These are phyloP conservation scores for Oncorhynchus clarkii DNA, from an alignment of 2,113 vertebrate species.

Conservation along the genomic window DNA sequence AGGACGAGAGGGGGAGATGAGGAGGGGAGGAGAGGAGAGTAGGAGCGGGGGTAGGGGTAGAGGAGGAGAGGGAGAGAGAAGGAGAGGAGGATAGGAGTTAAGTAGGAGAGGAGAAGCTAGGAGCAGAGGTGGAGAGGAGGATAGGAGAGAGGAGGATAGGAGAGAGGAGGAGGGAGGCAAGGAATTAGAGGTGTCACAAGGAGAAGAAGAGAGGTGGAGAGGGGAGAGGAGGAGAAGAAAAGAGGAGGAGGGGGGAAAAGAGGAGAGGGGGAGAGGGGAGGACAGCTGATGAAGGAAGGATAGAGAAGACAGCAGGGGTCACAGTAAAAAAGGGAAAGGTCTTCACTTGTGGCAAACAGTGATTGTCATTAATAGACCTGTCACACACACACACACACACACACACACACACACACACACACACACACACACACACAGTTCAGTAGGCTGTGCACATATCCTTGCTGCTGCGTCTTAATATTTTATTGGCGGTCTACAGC, in stretches of 20 bases:
- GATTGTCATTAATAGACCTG: conserved; percentile 57
- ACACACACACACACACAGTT: conserved; percentile 6
- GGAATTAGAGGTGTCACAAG: too few species aligned
- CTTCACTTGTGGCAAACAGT: conserved; percentile 19
- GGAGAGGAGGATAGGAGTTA: too few species aligned
- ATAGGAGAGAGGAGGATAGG: too few species aligned
- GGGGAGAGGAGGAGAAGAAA: neutral
- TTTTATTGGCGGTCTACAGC: conserved; percentile 57
- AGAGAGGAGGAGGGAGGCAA: too few species aligned
- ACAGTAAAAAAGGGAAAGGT: conserved; percentile 55
- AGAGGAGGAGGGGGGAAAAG: neutral
- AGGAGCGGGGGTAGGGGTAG: too few species aligned
- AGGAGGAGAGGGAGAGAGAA: too few species aligned
- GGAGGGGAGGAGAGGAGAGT: too few species aligned
- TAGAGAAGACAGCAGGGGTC: conserved; percentile 2
- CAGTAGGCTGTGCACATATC: conserved; percentile 31
- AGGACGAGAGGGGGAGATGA: too few species aligned
- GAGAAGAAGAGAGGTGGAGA: neutral
- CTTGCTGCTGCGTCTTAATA: conserved; percentile 18
- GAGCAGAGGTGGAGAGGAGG: too few species aligned
- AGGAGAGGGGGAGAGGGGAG: conserved; percentile 9
- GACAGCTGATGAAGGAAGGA: neutral
- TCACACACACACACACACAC: neutral
- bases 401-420: too few species aligned
- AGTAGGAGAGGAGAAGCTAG: too few species aligned